These are phyloP conservation scores for Anarhynchus alexandrinus DNA, from an alignment of 2,113 vertebrate genomes.

Conservation along the genomic window DNA sequence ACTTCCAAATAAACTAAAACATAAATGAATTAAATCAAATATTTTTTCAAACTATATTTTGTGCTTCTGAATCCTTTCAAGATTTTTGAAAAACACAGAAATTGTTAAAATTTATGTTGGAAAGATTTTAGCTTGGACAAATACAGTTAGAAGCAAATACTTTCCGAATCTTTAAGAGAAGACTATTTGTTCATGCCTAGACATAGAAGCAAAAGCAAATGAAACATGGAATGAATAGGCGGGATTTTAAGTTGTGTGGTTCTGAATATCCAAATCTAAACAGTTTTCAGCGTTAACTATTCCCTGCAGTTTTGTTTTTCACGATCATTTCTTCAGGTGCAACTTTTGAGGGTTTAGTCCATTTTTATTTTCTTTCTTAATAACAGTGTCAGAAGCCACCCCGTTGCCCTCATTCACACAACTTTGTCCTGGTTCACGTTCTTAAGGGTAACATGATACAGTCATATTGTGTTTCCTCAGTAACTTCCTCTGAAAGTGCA, in stretches of 20 bases:
- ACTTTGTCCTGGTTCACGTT: neutral
- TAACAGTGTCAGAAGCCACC: neutral
- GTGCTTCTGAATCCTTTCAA: constrained; percentile 32
- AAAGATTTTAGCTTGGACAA: constrained; percentile 41
- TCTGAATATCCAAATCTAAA: neutral
- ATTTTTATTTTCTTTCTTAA: constrained; percentile 38
- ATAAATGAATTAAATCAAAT: neutral
- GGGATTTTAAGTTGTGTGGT: neutral
- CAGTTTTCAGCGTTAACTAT: constrained; percentile 45
- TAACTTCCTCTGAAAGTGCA: neutral
- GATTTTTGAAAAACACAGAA: constrained; percentile 47
- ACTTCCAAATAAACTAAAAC: neutral
- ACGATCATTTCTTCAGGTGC: constrained; percentile 23
- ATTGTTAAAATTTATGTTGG: constrained; percentile 41
- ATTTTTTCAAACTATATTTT: constrained; percentile 9
- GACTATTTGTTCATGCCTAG: constrained; percentile 35
- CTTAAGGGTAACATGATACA: neutral
- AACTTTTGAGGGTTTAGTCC: constrained; percentile 25
- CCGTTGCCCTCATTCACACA: neutral
- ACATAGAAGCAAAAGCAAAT: constrained; percentile 36
- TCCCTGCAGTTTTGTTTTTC: neutral
- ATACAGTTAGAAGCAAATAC: constrained; percentile 22
- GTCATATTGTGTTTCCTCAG: neutral
- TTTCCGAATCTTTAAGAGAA: constrained; percentile 34
- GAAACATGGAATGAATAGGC: neutral